Evolutionary conservation across 2,888 invertebrate species (phyloP).

Genomic region (Drosophila lutescens): DNA sequence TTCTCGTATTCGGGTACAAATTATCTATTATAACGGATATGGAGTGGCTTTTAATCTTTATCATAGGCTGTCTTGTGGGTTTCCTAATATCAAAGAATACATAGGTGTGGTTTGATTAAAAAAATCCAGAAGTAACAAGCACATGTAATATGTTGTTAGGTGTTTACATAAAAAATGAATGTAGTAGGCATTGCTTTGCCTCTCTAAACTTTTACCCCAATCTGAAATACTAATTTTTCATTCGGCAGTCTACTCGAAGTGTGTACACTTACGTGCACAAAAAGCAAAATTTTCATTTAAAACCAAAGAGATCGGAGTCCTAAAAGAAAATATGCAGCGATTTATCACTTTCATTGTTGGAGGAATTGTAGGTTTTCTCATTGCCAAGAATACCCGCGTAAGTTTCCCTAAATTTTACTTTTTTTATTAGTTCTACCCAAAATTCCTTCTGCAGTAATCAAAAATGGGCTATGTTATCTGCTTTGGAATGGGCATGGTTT

Average conservation of each 20-base stretch:
- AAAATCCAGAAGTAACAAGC: too few relatives aligned
- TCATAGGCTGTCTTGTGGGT: conserved; percentile 50
- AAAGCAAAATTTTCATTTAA: conserved; percentile 2
- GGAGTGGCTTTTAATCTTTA: conserved; percentile 37
- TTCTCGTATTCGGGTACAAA: background rate
- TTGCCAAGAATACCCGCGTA: conserved; percentile 42
- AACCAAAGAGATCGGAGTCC: background rate
- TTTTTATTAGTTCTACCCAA: background rate
- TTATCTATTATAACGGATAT: background rate
- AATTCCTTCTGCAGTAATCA: conserved; percentile 8
- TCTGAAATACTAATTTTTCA: background rate
- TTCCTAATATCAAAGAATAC: conserved; percentile 34
- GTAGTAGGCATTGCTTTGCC: conserved; percentile 13
- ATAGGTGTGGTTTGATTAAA: background rate
- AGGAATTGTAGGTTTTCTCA: conserved; percentile 41
- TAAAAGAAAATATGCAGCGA: conserved; percentile 37
- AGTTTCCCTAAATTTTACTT: conserved; percentile 5
- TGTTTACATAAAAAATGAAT: too few relatives aligned
- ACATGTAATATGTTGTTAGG: too few relatives aligned
- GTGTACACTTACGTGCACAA: background rate
- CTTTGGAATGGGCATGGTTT: conserved; percentile 45
- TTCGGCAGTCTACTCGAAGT: background rate
- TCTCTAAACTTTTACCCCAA: background rate
- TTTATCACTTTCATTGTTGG: conserved; percentile 48
- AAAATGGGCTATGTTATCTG: conserved; percentile 41